A percentile compares a stretch with the other conserved stretches of the same genome.
These are phyloP conservation scores for Platanista minor DNA, from an alignment of 2,113 vertebrate genomes.

Conservation along the genomic window DNA sequence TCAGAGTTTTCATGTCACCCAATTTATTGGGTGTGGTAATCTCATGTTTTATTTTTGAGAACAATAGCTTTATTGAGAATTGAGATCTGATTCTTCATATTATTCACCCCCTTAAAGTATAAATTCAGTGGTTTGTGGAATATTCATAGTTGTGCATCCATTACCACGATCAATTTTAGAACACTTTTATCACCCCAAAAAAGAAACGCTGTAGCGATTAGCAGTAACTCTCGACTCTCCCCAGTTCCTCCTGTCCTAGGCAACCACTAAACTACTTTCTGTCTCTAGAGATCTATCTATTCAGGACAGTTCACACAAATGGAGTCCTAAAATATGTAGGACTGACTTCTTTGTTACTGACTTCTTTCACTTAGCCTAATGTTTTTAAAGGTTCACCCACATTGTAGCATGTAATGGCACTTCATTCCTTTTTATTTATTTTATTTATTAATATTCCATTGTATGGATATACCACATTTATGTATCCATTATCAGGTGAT, in stretches of 20 bases:
- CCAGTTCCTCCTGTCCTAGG: not conserved
- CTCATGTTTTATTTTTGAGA: not conserved
- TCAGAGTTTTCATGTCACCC: not conserved
- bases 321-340: not conserved
- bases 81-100: not conserved
- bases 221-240: not conserved
- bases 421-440: not conserved
- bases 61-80: not conserved
- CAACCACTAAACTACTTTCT: not conserved
- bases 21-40: not conserved
- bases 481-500: not conserved
- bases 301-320: not conserved
- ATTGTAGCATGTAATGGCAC: not conserved
- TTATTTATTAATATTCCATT: not conserved
- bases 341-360: not conserved
- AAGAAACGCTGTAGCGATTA: not conserved
- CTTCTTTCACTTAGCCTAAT: not conserved
- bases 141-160: not conserved
- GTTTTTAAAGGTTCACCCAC: not conserved
- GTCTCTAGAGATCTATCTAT: not conserved
- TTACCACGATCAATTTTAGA: not conserved
- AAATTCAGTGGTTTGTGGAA: not conserved
- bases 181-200: not conserved
- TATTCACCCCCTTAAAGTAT: not conserved
- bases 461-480: not conserved